phyloP scores from a whole-genome alignment of 2,797 vertebrate genomes.

The Crenuchus spilurus region DNA sequence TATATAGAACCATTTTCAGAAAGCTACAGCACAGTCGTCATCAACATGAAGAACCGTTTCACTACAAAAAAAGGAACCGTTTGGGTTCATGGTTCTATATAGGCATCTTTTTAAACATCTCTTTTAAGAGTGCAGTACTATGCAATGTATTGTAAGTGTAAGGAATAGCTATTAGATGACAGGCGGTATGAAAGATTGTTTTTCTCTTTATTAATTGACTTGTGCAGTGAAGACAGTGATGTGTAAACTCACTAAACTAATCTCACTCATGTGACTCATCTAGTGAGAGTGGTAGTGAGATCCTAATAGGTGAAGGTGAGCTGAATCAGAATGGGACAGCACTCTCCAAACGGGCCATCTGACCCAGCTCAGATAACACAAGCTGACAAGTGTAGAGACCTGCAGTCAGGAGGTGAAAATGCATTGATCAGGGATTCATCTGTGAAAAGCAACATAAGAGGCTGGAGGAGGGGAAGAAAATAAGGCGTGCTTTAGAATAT shows the following conservation, averaged over 20 bases:
- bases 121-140: no score
- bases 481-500: constrained; percentile 1
- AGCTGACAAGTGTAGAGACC: constrained; percentile 53
- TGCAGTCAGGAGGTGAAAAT: constrained; percentile 49
- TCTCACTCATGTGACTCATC: constrained; percentile 30
- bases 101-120: no score
- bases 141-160: no score
- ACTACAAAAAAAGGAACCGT: no score
- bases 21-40: no score
- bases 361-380: constrained; percentile 48
- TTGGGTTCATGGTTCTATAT: no score
- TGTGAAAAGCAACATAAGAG: constrained; percentile 48
- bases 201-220: no score
- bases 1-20: no score
- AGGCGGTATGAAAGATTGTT: no score
- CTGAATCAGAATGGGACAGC: constrained; percentile 26
- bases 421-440: constrained; percentile 53
- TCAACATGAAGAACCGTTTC: no score
- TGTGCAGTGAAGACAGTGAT: constrained; percentile 19
- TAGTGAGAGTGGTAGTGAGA: constrained; percentile 34
- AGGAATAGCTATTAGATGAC: no score
- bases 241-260: background rate
- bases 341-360: constrained; percentile 25
- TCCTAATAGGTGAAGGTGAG: constrained; percentile 33
- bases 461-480: constrained; percentile 10